Evolutionary conservation across 2,888 invertebrate genomes (phyloP).

Genomic region (Azorinus chamasolen): DNA sequence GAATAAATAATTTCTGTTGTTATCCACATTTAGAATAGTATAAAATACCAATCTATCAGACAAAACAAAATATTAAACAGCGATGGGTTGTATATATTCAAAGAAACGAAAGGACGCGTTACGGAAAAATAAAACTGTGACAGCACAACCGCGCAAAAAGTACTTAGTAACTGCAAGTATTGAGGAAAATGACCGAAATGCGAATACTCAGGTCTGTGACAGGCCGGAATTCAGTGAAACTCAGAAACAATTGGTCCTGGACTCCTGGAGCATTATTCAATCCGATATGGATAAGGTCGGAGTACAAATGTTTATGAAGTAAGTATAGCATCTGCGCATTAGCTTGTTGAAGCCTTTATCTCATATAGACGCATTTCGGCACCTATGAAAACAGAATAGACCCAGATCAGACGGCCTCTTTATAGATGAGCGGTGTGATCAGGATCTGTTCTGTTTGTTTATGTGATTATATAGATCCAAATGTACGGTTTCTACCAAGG

Average conservation of each 20-base stretch:
- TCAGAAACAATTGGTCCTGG: constrained; percentile 74
- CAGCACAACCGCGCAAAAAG: constrained; percentile 43
- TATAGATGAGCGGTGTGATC: too few species aligned
- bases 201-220: constrained; percentile 50
- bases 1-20: too few species aligned
- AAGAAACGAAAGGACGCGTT: constrained; percentile 63
- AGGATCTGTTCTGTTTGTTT: too few species aligned
- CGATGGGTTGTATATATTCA: constrained; percentile 70
- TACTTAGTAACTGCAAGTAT: constrained; percentile 62
- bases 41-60: too few species aligned
- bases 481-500: too few species aligned
- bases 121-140: constrained; percentile 58
- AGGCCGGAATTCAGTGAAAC: constrained; percentile 71
- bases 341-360: too few species aligned
- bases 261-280: constrained; percentile 76
- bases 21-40: too few species aligned
- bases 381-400: too few species aligned
- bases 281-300: constrained; percentile 78
- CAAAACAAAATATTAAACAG: neutral
- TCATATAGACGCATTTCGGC: too few species aligned
- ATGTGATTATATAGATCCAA: too few species aligned
- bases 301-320: constrained; percentile 80
- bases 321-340: too few species aligned
- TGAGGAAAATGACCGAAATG: constrained; percentile 31
- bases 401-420: too few species aligned